Percentiles rank a stretch among this genome's conserved stretches.
These are phyloP conservation scores for Sinocyclocheilus rhinocerous DNA, from an alignment of 2,113 vertebrate genomes.

Conservation along the genomic window DNA sequence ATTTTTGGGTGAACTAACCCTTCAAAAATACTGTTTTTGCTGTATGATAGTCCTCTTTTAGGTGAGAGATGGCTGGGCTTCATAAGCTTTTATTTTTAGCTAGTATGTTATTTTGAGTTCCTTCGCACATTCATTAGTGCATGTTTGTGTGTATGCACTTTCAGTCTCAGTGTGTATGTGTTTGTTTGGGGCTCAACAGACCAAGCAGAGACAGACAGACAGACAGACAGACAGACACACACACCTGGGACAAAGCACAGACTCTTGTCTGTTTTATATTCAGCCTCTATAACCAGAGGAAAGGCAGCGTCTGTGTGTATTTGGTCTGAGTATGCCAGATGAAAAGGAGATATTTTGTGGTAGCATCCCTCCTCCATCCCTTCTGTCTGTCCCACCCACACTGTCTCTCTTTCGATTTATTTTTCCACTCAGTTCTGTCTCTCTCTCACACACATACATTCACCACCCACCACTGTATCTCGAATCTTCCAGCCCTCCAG, in stretches of 20 bases:
- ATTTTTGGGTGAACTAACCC: no score
- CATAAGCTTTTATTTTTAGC: not conserved
- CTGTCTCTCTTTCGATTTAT: constrained; percentile 24
- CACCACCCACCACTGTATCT: constrained; percentile 34
- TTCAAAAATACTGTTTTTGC: not conserved
- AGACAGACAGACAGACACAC: constrained; percentile 37
- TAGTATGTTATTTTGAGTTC: not conserved
- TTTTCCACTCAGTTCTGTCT: constrained; percentile 22
- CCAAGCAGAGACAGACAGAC: constrained; percentile 57
- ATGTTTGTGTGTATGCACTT: constrained; percentile 32
- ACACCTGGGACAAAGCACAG: constrained; percentile 59
- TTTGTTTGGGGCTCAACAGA: constrained; percentile 48
- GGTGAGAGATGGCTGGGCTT: not conserved
- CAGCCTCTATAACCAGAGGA: constrained; percentile 50
- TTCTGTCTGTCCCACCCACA: constrained; percentile 40
- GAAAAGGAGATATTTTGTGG: constrained; percentile 34
- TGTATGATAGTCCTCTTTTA: not conserved
- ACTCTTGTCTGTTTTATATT: constrained; percentile 56
- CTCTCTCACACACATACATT: constrained; percentile 5
- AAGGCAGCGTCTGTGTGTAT: constrained; percentile 12
- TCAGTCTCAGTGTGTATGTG: constrained; percentile 11
- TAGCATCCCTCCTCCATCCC: constrained; percentile 28
- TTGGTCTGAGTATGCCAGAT: constrained; percentile 19
- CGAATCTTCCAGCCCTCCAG: constrained; percentile 23
- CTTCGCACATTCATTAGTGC: not conserved